phyloP scores from a whole-genome alignment of 2,888 invertebrate species.

The Dichetophora obliterata region DNA sequence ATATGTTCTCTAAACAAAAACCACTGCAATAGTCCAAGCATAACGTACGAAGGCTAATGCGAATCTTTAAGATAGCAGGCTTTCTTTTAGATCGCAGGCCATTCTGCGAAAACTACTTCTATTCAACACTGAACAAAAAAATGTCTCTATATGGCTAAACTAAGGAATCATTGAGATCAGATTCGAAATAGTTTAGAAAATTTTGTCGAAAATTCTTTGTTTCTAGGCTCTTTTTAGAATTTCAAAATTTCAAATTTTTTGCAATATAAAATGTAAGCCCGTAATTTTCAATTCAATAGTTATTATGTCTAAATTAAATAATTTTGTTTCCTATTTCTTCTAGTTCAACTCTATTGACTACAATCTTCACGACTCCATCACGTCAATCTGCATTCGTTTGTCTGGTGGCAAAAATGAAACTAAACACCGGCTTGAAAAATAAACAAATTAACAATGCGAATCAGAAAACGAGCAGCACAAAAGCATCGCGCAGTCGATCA shows the following conservation, averaged over 20 bases:
- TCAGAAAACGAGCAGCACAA: constrained; percentile 20
- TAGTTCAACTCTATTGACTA: constrained; percentile 48
- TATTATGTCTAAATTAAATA: not conserved
- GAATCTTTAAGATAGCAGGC: too few relatives aligned
- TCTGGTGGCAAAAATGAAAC: constrained; percentile 49
- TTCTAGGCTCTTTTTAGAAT: not conserved
- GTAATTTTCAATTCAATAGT: not conserved
- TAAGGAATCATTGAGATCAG: not conserved
- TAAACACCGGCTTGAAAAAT: constrained; percentile 13
- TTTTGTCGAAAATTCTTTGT: constrained; percentile 9
- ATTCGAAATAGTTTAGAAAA: not conserved
- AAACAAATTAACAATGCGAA: not conserved
- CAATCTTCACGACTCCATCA: constrained; percentile 44
- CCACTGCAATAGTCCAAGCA: too few relatives aligned
- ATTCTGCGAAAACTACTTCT: too few relatives aligned
- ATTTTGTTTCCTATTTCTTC: constrained; percentile 32
- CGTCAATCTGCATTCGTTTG: constrained; percentile 56
- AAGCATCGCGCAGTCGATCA: constrained; percentile 12
- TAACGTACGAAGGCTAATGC: too few relatives aligned
- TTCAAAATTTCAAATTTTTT: not conserved
- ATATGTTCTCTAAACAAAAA: too few relatives aligned
- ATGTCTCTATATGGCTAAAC: not conserved
- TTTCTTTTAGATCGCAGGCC: too few relatives aligned
- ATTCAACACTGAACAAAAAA: too few relatives aligned
- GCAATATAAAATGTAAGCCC: constrained; percentile 3